Percentiles rank a stretch among this genome's conserved stretches.
Evolutionary conservation across 2,797 vertebrate genomes (phyloP).

Genomic region (Hoplostethus mediterraneus): DNA sequence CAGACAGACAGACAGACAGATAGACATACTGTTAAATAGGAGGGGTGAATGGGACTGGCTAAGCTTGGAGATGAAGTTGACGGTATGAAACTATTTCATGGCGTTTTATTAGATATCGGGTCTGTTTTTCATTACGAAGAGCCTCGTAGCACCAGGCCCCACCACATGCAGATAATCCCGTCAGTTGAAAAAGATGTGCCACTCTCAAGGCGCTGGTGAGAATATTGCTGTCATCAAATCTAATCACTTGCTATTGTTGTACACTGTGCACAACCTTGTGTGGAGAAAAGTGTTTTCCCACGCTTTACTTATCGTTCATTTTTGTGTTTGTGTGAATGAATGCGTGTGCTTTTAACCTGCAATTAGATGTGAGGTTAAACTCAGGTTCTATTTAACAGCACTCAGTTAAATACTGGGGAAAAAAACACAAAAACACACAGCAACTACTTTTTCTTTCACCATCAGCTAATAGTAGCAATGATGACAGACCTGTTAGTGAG

Average conservation of each 20-base stretch:
- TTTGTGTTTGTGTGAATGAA: neutral
- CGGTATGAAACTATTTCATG: neutral
- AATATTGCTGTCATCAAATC: conserved; percentile 3
- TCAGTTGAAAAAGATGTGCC: neutral
- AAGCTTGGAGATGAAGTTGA: neutral
- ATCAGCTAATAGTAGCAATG: too few species aligned
- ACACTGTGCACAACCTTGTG: neutral
- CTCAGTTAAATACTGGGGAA: too few species aligned
- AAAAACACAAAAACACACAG: too few species aligned
- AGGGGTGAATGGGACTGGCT: conserved; percentile 10
- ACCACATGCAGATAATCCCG: conserved; percentile 2
- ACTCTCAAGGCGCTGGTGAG: neutral
- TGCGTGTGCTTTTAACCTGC: neutral
- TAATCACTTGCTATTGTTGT: conserved; percentile 1
- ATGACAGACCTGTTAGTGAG: neutral
- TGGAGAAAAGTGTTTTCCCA: neutral
- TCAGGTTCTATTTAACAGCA: too few species aligned
- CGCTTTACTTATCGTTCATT: neutral
- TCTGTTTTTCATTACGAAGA: conserved; percentile 13
- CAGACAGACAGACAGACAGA: too few species aligned
- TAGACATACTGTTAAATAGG: neutral
- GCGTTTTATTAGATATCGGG: conserved; percentile 4
- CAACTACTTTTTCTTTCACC: too few species aligned
- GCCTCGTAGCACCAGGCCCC: neutral
- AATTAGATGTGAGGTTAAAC: too few species aligned